Percentiles rank a stretch among this genome's conserved stretches.
phyloP scores from a whole-genome alignment of 2,113 vertebrate genomes.

The Engystomops pustulosus region DNA sequence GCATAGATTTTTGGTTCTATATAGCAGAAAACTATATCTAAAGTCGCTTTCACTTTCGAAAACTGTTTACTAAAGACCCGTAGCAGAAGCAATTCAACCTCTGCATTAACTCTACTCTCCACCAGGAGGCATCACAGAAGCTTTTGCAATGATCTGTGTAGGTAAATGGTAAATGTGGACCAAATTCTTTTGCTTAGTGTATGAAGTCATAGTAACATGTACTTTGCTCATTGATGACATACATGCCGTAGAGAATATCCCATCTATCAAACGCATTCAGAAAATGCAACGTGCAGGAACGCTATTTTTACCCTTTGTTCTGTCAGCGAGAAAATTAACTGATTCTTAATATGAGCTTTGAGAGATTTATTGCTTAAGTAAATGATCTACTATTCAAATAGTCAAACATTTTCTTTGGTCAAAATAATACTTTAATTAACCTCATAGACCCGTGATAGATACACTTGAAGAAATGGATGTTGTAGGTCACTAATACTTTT shows the following conservation, averaged over 20 bases:
- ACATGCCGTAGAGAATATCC: neutral
- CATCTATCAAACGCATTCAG: conserved; percentile 4
- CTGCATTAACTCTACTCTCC: neutral
- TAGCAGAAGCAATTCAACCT: no score
- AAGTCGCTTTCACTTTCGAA: no score
- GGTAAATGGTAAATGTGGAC: neutral
- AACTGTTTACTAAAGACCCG: neutral
- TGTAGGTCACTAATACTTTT: conserved; percentile 59
- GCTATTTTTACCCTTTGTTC: neutral
- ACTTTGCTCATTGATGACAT: neutral
- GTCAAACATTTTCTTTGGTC: conserved; percentile 44
- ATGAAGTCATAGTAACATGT: neutral
- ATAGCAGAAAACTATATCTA: no score
- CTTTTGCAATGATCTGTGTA: neutral
- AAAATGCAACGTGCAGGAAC: neutral
- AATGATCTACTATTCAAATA: conserved; percentile 52
- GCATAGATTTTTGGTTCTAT: neutral
- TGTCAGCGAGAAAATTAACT: conserved; percentile 16
- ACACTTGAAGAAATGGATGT: conserved; percentile 34
- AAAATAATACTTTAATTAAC: conserved; percentile 57
- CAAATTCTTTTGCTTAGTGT: neutral
- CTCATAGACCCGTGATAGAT: conserved; percentile 43
- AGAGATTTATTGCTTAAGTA: conserved; percentile 47
- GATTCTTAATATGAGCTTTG: conserved; percentile 33
- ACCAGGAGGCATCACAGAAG: neutral